Percentiles rank a stretch among this genome's conserved stretches.
Conservation (phyloP, 1,140 invertebrate genomes). For the Diplogasteroides magnus region DNA sequence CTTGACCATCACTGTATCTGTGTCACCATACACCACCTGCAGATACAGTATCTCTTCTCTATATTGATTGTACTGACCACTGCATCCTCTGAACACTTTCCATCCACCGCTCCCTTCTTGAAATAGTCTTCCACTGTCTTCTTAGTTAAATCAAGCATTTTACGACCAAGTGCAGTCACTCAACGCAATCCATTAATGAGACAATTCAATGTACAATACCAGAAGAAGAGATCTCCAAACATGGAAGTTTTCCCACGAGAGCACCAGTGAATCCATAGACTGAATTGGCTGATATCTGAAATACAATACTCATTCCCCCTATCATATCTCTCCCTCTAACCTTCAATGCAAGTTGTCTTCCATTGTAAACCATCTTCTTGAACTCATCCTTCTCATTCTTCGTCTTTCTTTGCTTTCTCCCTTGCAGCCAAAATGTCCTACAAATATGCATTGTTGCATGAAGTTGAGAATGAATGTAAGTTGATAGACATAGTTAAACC, state of each 20-base stretch:
- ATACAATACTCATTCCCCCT: no score
- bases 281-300: slow-evolving; percentile 74
- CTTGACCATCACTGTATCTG: slow-evolving; percentile 99
- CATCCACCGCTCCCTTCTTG: slow-evolving; percentile 37
- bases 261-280: slow-evolving; percentile 99
- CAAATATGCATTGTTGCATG: background rate
- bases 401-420: slow-evolving; percentile 66
- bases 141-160: slow-evolving; percentile 97
- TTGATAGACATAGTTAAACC: no score
- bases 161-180: slow-evolving; percentile 92
- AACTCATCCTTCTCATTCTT: slow-evolving; percentile 52
- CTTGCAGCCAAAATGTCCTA: slow-evolving; percentile 60
- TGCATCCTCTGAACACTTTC: slow-evolving; percentile 46
- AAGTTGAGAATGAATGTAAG: no score
- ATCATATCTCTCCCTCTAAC: slow-evolving; percentile 68
- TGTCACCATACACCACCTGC: slow-evolving; percentile 89
- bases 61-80: no score
- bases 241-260: slow-evolving; percentile 94
- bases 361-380: slow-evolving; percentile 53
- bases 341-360: slow-evolving; percentile 88
- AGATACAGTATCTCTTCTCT: no score
- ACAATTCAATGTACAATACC: no score
- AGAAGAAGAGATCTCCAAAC: slow-evolving; percentile 95
- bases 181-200: no score
- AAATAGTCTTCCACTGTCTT: slow-evolving; percentile 73